Conservation (phyloP, 2,113 vertebrate species). For the Balaeniceps rex region DNA sequence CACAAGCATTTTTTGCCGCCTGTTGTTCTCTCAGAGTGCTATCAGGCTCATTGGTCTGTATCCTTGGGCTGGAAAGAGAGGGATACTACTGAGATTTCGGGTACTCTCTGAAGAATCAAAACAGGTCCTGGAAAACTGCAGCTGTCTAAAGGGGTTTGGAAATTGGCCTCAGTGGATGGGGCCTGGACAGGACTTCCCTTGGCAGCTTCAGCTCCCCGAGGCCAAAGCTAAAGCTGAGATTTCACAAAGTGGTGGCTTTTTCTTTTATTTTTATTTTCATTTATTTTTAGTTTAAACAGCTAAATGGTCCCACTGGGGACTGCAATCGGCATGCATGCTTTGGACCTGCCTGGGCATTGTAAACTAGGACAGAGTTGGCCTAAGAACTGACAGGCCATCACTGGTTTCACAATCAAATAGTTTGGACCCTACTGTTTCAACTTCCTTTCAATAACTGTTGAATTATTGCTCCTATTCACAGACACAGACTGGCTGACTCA, state of each 20-base stretch:
- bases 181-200: neutral
- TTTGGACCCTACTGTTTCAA: neutral
- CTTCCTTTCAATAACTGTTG: neutral
- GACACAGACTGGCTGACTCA: neutral
- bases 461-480: neutral
- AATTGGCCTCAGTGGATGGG: neutral
- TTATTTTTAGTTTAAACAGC: neutral
- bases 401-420: neutral
- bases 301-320: neutral
- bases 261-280: neutral
- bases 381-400: neutral
- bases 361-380: neutral
- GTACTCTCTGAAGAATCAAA: neutral
- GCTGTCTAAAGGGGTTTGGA: neutral
- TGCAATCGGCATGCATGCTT: fast-evolving
- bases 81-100: neutral
- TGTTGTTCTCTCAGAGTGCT: neutral
- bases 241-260: neutral
- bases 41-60: neutral
- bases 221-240: neutral
- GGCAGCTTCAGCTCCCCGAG: neutral
- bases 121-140: neutral
- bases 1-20: neutral
- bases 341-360: neutral
- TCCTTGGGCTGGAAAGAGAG: neutral